These are phyloP conservation scores for Paragorgia papillata DNA, from an alignment of 92 coral and sea anemone species.

Conservation along the genomic window DNA sequence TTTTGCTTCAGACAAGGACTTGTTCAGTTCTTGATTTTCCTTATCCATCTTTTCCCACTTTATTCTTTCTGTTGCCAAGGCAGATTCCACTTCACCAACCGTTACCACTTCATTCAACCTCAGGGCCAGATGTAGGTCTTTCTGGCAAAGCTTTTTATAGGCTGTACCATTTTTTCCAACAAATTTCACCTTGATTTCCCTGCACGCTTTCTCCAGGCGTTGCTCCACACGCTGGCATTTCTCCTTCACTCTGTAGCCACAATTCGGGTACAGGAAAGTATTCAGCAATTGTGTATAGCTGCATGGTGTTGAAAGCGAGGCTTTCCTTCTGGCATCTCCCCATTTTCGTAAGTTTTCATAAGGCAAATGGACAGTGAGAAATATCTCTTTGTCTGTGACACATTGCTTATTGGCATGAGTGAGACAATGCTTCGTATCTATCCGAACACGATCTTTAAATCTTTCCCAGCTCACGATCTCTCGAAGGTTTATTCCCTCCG, in stretches of 20 bases:
- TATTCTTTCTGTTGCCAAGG: slow-evolving; percentile 4
- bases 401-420: slow-evolving; percentile 29
- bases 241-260: slow-evolving; percentile 27
- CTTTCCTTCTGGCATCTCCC: slow-evolving; percentile 27
- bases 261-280: slow-evolving; percentile 3
- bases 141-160: slow-evolving; percentile 24
- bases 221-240: slow-evolving; percentile 11
- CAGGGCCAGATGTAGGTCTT: slow-evolving; percentile 2
- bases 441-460: slow-evolving; percentile 9
- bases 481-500: slow-evolving; percentile 2
- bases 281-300: slow-evolving; percentile 40
- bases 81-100: slow-evolving; percentile 24
- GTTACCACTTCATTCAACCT: slow-evolving; percentile 22
- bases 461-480: slow-evolving; percentile 7
- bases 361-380: slow-evolving; percentile 39
- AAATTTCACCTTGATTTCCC: slow-evolving; percentile 34
- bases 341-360: slow-evolving; percentile 35
- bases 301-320: slow-evolving; percentile 5
- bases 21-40: slow-evolving; percentile 22
- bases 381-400: slow-evolving; percentile 22
- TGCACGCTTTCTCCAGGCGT: slow-evolving; percentile 38
- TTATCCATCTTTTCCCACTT: slow-evolving; percentile 16
- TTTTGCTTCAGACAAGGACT: neutral
- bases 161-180: slow-evolving; percentile 44
- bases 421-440: slow-evolving; percentile 25